Evolutionary conservation across 2,113 vertebrate genomes (phyloP).

Genomic region (Carlito syrichta): DNA sequence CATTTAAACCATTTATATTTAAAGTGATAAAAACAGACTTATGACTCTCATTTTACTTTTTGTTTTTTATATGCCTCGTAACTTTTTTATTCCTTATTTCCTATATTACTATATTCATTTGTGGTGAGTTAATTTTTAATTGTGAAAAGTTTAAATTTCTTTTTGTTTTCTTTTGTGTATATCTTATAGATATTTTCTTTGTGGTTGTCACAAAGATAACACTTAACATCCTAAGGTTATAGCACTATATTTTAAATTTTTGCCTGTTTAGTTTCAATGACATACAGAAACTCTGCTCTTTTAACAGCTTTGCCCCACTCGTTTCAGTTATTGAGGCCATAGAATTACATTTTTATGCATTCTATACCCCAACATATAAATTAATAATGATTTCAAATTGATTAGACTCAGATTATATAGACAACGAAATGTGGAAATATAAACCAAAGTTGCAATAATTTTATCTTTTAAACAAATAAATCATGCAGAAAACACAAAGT

Average conservation of each 20-base stretch:
- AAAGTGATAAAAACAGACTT: not conserved
- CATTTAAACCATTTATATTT: not conserved
- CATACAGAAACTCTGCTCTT: not conserved
- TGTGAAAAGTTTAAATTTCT: not conserved
- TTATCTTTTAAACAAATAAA: not conserved
- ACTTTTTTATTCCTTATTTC: not conserved
- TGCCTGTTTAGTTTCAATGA: not conserved
- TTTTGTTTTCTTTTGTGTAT: not conserved
- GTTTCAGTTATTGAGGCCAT: not conserved
- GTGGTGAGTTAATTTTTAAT: not conserved
- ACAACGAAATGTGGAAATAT: not conserved
- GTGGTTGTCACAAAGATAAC: not conserved
- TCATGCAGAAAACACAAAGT: not conserved
- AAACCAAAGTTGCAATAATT: not conserved
- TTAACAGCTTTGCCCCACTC: not conserved
- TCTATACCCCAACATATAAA: not conserved
- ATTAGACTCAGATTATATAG: not conserved
- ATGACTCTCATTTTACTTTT: not conserved
- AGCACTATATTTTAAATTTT: not conserved
- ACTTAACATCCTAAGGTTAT: not conserved
- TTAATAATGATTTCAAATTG: not conserved
- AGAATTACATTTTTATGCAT: not conserved
- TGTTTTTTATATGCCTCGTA: not conserved
- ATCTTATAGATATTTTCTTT: not conserved
- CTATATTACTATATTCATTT: not conserved